A percentile compares a stretch with the other conserved stretches of the same genome.
phyloP scores from a whole-genome alignment of 1,140 invertebrate genomes.

The Aphaenogaster floridana region DNA sequence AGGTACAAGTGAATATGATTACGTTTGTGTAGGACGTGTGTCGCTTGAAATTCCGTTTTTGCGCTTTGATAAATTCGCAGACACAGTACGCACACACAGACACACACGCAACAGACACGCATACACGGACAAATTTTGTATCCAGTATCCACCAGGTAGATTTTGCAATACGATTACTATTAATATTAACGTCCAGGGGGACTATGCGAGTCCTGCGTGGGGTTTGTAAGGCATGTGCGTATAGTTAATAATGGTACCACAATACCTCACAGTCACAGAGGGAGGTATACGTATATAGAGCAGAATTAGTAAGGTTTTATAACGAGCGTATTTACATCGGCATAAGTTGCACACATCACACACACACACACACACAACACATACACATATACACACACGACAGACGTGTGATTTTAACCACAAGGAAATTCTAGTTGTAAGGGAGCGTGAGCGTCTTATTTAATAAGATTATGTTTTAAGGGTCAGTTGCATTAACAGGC shows the following conservation, averaged over 20 bases:
- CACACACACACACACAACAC: neutral
- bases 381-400: neutral
- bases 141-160: constrained; percentile 72
- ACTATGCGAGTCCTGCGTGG: constrained; percentile 68
- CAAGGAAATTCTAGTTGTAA: constrained; percentile 69
- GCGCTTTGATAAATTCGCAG: constrained; percentile 65
- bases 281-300: constrained; percentile 74
- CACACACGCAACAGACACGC: neutral
- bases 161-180: constrained; percentile 77
- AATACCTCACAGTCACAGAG: constrained; percentile 68
- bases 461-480: constrained; percentile 62
- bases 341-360: constrained; percentile 70
- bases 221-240: constrained; percentile 67
- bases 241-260: constrained; percentile 74
- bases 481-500: constrained; percentile 58
- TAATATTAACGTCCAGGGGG: constrained; percentile 69
- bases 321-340: constrained; percentile 74
- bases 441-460: constrained; percentile 66
- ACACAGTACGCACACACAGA: neutral
- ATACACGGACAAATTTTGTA: constrained; percentile 74
- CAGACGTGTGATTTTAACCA: constrained; percentile 42
- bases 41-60: constrained; percentile 71
- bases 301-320: constrained; percentile 76
- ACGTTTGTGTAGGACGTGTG: constrained; percentile 59
- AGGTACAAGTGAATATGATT: constrained; percentile 12